A percentile compares a stretch with the other conserved stretches of the same genome.
Conservation (phyloP, 1,140 invertebrate species). For the Calliphora vicina region DNA sequence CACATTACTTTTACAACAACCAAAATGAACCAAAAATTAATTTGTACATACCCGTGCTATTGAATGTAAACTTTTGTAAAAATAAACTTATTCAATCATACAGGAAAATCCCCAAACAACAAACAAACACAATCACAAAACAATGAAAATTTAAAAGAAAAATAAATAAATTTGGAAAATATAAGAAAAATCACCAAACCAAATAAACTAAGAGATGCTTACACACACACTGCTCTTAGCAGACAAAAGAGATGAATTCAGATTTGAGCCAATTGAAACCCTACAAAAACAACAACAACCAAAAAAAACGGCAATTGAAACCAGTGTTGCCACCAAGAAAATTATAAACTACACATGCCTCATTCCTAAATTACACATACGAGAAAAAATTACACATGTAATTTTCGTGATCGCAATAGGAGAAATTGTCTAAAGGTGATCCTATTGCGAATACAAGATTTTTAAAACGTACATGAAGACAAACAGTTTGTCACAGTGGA, state of each 20-base stretch:
- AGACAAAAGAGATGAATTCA: not conserved
- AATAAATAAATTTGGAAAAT: not conserved
- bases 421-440: too few species aligned
- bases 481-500: too few species aligned
- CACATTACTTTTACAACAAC: too few species aligned
- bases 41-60: conserved; percentile 38
- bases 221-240: not conserved
- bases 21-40: too few species aligned
- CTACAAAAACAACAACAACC: not conserved
- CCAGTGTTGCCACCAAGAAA: too few species aligned
- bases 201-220: conserved; percentile 29
- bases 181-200: not conserved
- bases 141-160: too few species aligned
- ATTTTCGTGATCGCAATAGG: too few species aligned
- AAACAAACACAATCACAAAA: not conserved
- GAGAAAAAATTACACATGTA: too few species aligned
- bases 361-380: too few species aligned
- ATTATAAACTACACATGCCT: too few species aligned
- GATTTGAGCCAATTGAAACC: conserved; percentile 22
- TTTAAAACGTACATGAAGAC: too few species aligned
- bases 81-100: not conserved
- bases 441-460: too few species aligned
- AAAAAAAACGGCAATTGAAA: not conserved
- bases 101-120: not conserved
- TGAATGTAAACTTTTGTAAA: conserved; percentile 17